Conservation (phyloP, 2,113 vertebrate genomes). For the Mionectes macconnelli region DNA sequence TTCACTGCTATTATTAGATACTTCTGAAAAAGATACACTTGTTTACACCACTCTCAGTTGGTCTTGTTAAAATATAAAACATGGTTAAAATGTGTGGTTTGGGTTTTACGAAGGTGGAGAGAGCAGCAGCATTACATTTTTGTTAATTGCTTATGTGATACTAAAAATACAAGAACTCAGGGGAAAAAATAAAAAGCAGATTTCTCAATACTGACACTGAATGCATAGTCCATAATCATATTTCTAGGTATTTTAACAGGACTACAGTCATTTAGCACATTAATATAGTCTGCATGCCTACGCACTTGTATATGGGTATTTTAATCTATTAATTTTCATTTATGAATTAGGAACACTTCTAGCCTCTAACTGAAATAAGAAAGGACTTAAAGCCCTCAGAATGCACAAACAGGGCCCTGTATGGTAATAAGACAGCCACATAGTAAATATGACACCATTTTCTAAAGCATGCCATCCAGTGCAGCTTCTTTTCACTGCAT, state of each 20-base stretch:
- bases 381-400: neutral
- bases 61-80: neutral
- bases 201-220: slow-evolving; percentile 11
- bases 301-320: neutral
- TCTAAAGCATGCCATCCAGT: neutral
- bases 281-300: neutral
- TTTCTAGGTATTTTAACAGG: neutral
- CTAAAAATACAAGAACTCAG: slow-evolving; percentile 1
- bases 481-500: slow-evolving; percentile 17
- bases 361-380: slow-evolving; percentile 48
- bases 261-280: neutral
- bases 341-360: slow-evolving; percentile 12
- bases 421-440: neutral
- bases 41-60: neutral
- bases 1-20: slow-evolving; percentile 21
- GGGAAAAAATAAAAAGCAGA: neutral
- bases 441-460: neutral
- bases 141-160: neutral
- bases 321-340: slow-evolving; percentile 18
- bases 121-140: neutral
- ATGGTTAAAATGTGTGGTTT: neutral
- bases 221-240: neutral
- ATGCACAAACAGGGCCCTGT: neutral
- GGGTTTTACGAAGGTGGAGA: neutral
- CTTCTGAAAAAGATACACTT: slow-evolving; percentile 11